A percentile compares a stretch with the other conserved stretches of the same genome.
These are phyloP conservation scores for Excalfactoria chinensis DNA, from an alignment of 2,113 vertebrate genomes.

Conservation along the genomic window DNA sequence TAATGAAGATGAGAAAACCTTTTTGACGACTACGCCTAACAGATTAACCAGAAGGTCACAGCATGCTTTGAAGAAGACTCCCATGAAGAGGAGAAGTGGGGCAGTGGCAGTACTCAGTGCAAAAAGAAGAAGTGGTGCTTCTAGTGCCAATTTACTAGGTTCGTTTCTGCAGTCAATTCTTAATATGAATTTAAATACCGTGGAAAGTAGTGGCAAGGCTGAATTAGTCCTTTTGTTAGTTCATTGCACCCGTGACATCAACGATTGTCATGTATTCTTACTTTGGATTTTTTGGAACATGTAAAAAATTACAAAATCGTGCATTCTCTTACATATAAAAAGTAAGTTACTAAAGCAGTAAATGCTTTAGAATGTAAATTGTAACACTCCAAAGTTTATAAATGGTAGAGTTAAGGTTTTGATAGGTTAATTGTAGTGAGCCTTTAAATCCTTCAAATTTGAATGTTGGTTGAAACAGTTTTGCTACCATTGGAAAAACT, in stretches of 20 bases:
- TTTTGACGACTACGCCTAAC: not conserved
- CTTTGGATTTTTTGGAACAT: not conserved
- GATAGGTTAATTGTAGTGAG: not conserved
- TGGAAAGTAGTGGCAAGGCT: not conserved
- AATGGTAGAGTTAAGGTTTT: not conserved
- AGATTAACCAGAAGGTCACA: constrained; percentile 61
- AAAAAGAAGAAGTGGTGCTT: constrained; percentile 83
- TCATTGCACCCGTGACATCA: not conserved
- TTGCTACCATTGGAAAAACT: not conserved
- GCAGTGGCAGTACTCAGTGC: constrained; percentile 64
- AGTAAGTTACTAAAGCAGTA: not conserved
- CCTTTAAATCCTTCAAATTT: not conserved
- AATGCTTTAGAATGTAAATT: not conserved
- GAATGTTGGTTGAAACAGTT: not conserved
- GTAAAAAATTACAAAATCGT: not conserved
- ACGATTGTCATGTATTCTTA: fast-evolving
- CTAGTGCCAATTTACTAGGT: constrained; percentile 86
- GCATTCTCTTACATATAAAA: fast-evolving
- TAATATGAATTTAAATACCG: not conserved
- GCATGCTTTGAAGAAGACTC: constrained; percentile 40
- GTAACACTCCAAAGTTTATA: not conserved
- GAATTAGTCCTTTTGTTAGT: not conserved
- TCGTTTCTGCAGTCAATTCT: not conserved
- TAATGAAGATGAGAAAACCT: not conserved
- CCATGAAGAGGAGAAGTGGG: constrained; percentile 56